These are phyloP conservation scores for Esperia sulphurella DNA, from an alignment of 2,888 invertebrate species.

Conservation along the genomic window DNA sequence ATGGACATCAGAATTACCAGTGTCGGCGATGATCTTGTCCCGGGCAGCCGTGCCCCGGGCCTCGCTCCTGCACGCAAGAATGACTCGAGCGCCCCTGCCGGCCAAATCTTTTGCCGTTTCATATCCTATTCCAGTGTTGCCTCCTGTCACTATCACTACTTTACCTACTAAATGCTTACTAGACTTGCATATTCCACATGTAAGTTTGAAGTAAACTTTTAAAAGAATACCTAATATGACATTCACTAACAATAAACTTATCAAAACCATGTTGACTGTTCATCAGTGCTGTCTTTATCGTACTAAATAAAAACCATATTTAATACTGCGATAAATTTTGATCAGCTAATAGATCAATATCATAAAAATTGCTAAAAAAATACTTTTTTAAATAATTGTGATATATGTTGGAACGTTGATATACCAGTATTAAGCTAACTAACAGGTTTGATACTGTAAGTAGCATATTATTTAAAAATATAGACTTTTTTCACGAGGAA, in stretches of 20 bases:
- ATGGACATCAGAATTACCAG: conserved; percentile 48
- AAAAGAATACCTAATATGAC: conserved; percentile 14
- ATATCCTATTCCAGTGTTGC: conserved; percentile 89
- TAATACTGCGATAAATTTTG: no score
- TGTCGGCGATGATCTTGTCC: conserved; percentile 35
- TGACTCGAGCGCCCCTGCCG: conserved; percentile 85
- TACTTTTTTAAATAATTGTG: no score
- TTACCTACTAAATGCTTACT: conserved; percentile 83
- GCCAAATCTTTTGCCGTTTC: conserved; percentile 86
- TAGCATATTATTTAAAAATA: no score
- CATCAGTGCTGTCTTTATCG: no score
- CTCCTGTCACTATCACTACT: conserved; percentile 91
- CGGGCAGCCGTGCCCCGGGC: conserved; percentile 80
- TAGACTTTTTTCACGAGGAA: no score
- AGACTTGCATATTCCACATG: conserved; percentile 42
- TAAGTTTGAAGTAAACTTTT: conserved; percentile 16
- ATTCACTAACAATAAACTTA: conserved; percentile 22
- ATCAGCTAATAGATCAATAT: no score
- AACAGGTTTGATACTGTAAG: no score
- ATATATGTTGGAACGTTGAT: no score
- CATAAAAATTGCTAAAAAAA: no score
- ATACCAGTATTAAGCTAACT: no score
- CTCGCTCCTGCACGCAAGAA: conserved; percentile 88
- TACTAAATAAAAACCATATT: no score
- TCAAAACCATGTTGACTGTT: conserved; percentile 24